Conservation (phyloP, 1,140 invertebrate genomes). For the Ostrea denselamellosa region DNA sequence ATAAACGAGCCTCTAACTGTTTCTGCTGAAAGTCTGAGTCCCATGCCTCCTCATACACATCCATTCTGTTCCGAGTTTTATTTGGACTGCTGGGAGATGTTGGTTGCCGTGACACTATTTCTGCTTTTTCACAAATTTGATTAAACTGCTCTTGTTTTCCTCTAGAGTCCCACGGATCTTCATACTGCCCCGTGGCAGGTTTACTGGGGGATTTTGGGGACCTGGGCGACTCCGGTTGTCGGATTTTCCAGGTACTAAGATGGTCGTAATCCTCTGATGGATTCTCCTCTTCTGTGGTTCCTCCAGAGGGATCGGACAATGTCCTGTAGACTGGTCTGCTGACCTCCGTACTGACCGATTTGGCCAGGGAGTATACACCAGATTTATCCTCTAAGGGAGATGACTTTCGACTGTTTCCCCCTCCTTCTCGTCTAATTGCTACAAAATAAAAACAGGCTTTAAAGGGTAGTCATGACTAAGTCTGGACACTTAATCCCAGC, state of each 20-base stretch:
- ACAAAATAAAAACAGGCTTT: background rate
- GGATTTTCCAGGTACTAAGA: constrained; percentile 43
- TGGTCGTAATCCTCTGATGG: constrained; percentile 49
- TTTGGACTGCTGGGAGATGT: constrained; percentile 11
- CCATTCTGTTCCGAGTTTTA: constrained; percentile 33
- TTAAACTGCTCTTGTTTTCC: constrained; percentile 50
- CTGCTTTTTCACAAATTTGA: constrained; percentile 54
- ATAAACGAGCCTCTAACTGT: constrained; percentile 63
- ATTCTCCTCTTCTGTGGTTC: background rate
- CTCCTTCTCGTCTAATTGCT: background rate
- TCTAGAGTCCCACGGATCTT: constrained; percentile 62
- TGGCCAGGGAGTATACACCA: constrained; percentile 6
- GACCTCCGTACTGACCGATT: background rate
- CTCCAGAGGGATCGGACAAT: background rate
- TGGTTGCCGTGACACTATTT: constrained; percentile 43
- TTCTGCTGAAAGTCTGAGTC: constrained; percentile 63
- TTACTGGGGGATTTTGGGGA: background rate
- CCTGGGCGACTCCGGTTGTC: background rate
- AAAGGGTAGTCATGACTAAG: background rate
- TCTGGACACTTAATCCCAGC: background rate
- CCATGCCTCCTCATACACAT: constrained; percentile 69
- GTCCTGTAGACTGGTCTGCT: background rate
- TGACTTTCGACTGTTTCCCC: background rate
- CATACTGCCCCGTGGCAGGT: constrained; percentile 44
- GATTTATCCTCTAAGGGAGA: constrained; percentile 27